Percentiles rank a stretch among this genome's conserved stretches.
phyloP scores from a whole-genome alignment of 1,140 invertebrate genomes.

The Scaptomyza hsui region DNA sequence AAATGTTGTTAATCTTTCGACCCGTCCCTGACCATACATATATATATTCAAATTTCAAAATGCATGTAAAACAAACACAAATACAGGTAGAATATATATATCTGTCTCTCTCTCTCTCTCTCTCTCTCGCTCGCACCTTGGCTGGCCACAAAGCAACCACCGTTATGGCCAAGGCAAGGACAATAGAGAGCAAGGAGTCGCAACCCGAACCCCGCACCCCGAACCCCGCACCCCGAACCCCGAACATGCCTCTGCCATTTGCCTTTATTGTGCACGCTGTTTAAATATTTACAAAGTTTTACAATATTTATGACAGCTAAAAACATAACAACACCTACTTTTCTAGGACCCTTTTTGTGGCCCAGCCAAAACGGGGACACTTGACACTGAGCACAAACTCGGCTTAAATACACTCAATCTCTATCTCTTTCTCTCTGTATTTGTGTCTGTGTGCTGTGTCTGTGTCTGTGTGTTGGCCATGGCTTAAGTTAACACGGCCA shows the following conservation, averaged over 20 bases:
- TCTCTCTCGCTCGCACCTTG: constrained; percentile 6
- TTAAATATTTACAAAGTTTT: constrained; percentile 82
- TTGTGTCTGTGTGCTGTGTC: too few species aligned
- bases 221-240: constrained; percentile 4
- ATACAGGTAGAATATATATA: constrained; percentile 29
- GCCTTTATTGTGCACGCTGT: constrained; percentile 78
- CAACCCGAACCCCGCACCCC: constrained; percentile 12
- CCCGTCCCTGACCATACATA: constrained; percentile 37
- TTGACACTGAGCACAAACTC: constrained; percentile 57
- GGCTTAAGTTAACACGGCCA: constrained; percentile 31
- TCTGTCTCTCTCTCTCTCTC: neutral
- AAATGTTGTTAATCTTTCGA: constrained; percentile 77
- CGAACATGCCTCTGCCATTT: constrained; percentile 70
- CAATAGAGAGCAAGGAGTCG: constrained; percentile 37
- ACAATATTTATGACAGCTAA: constrained; percentile 83
- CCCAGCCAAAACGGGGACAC: constrained; percentile 49
- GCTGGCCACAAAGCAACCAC: constrained; percentile 42
- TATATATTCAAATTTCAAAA: constrained; percentile 76
- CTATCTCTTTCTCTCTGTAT: too few species aligned
- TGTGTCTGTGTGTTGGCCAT: neutral
- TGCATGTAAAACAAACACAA: constrained; percentile 16
- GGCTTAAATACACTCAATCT: constrained; percentile 34
- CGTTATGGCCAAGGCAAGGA: constrained; percentile 53
- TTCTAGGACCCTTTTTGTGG: constrained; percentile 21
- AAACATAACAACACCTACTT: constrained; percentile 81